Percentiles rank a stretch among this genome's conserved stretches.
Evolutionary conservation across 2,113 vertebrate species (phyloP).

Genomic region (Acanthisitta chloris): DNA sequence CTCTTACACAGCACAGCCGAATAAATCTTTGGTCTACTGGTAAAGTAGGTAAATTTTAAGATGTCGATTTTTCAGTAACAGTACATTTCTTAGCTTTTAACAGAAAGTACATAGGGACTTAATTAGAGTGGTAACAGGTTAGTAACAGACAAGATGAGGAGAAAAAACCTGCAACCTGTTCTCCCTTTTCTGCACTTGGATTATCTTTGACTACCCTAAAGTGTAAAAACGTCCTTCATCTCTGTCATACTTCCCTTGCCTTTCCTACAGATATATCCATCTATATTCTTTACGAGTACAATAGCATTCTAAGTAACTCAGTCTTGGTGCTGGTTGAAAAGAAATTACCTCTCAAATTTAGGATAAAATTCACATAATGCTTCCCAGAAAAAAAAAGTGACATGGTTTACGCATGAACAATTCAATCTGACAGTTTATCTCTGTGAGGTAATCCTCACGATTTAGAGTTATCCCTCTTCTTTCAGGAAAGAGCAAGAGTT

Average conservation of each 20-base stretch:
- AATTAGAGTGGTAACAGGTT: background rate
- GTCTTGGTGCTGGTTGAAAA: background rate
- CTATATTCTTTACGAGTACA: background rate
- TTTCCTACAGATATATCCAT: background rate
- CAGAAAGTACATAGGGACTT: background rate
- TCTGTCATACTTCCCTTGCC: background rate
- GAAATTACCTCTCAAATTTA: background rate
- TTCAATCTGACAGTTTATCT: background rate
- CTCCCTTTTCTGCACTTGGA: background rate
- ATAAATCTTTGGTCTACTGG: background rate
- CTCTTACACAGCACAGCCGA: background rate
- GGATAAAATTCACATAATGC: background rate
- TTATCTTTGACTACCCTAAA: background rate
- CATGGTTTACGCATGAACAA: background rate
- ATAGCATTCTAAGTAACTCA: background rate
- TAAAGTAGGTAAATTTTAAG: background rate
- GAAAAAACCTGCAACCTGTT: background rate
- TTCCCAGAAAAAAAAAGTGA: background rate
- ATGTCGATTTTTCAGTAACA: background rate
- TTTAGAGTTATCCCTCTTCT: background rate
- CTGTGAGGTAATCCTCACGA: background rate
- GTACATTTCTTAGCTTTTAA: background rate
- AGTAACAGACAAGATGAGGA: background rate
- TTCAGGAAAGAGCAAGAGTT: background rate
- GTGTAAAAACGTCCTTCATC: background rate